These are phyloP conservation scores for Amphiprion ocellaris DNA, from an alignment of 2,113 vertebrate genomes.

Conservation along the genomic window DNA sequence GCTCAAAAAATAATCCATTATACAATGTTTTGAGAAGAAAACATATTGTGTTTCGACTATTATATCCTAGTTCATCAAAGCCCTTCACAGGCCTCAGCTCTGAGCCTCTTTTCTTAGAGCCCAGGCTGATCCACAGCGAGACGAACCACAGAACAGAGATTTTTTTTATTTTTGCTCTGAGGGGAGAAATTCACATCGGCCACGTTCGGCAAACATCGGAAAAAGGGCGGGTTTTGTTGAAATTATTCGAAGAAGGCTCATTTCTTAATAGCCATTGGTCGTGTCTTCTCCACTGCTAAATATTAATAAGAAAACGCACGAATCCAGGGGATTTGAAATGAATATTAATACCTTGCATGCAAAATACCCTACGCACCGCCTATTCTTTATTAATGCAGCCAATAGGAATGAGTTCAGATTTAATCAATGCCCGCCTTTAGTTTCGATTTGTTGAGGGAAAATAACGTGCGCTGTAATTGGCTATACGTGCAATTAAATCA, in stretches of 20 bases:
- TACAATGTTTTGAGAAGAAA: constrained; percentile 35
- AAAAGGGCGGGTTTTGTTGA: constrained; percentile 77
- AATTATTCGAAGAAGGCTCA: constrained; percentile 60
- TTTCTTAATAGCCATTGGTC: constrained; percentile 70
- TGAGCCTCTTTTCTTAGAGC: constrained; percentile 87
- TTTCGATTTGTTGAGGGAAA: constrained; percentile 65
- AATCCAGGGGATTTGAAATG: constrained; percentile 50
- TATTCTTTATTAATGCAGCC: constrained; percentile 55
- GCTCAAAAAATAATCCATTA: constrained; percentile 37
- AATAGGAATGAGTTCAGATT: constrained; percentile 51
- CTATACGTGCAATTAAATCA: constrained; percentile 49
- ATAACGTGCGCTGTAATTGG: constrained; percentile 70
- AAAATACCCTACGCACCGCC: not conserved
- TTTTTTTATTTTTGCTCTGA: constrained; percentile 89
- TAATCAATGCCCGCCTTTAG: constrained; percentile 56
- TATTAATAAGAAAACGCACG: constrained; percentile 68
- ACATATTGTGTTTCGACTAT: constrained; percentile 43
- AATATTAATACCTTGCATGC: constrained; percentile 64
- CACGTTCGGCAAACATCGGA: constrained; percentile 82
- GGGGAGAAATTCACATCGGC: constrained; percentile 84
- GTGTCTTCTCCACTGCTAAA: constrained; percentile 18
- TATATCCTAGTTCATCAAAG: constrained; percentile 48
- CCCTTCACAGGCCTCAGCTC: constrained; percentile 80
- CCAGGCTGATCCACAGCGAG: constrained; percentile 86
- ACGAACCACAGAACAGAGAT: constrained; percentile 81